Evolutionary conservation across 2,797 vertebrate genomes (phyloP).

Genomic region (Okamejei kenojei): DNA sequence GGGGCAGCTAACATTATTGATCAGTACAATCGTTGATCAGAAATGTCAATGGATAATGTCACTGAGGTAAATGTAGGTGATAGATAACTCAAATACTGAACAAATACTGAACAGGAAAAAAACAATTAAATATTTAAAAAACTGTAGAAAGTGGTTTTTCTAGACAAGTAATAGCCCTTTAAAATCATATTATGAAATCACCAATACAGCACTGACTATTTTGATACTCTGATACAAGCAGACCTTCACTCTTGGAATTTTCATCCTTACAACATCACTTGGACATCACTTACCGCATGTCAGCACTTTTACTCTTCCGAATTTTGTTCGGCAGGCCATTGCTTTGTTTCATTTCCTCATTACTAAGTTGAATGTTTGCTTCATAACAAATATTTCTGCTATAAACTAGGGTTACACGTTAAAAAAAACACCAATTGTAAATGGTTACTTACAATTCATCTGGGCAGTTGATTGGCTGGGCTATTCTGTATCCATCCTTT

Average conservation of each 20-base stretch:
- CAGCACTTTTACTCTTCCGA: not conserved
- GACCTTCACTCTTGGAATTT: not conserved
- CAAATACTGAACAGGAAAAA: not conserved
- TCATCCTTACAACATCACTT: not conserved
- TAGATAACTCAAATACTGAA: too few species aligned
- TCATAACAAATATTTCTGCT: not conserved
- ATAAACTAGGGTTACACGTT: not conserved
- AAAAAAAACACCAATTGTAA: not conserved
- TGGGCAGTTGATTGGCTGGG: constrained; percentile 98
- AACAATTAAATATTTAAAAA: not conserved
- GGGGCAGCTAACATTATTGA: too few species aligned
- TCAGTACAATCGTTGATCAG: too few species aligned
- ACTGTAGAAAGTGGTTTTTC: not conserved
- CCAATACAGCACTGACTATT: not conserved
- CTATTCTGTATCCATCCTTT: constrained; percentile 97
- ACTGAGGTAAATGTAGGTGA: too few species aligned
- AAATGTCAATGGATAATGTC: too few species aligned
- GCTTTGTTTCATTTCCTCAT: not conserved
- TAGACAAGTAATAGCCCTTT: not conserved
- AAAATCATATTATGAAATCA: not conserved
- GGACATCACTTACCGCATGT: not conserved
- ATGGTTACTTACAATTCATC: constrained; percentile 79
- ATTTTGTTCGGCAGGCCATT: not conserved
- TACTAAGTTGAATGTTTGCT: not conserved
- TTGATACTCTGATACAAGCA: not conserved